A percentile compares a stretch with the other conserved stretches of the same genome.
Conservation (phyloP, 2,888 invertebrate genomes). For the Aplocera efformata region DNA sequence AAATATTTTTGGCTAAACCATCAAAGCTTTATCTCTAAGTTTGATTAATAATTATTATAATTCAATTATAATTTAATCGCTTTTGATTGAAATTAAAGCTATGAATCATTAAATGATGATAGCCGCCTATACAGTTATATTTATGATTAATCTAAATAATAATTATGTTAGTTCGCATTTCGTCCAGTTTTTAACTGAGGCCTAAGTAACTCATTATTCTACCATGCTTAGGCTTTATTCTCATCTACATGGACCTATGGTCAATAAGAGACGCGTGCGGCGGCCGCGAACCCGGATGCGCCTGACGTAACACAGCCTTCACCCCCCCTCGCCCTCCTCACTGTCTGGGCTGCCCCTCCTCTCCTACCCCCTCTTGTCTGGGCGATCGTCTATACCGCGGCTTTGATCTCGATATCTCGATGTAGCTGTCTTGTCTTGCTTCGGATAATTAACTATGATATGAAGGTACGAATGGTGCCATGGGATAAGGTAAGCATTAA, state of each 20-base stretch:
- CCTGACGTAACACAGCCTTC: slow-evolving; percentile 73
- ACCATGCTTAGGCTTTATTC: background rate
- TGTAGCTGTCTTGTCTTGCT: slow-evolving; percentile 30
- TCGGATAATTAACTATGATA: slow-evolving; percentile 26
- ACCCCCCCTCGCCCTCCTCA: slow-evolving; percentile 32
- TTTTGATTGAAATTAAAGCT: no score
- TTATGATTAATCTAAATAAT: no score
- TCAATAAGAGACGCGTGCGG: slow-evolving; percentile 58
- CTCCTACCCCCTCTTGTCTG: slow-evolving; percentile 56
- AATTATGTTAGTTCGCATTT: no score
- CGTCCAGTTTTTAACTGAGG: no score
- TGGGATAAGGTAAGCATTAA: slow-evolving; percentile 25
- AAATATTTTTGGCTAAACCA: no score
- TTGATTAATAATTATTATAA: no score
- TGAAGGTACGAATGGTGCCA: slow-evolving; percentile 17
- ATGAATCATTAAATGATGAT: no score
- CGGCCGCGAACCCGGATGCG: slow-evolving; percentile 78
- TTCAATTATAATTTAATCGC: no score
- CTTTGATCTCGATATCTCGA: slow-evolving; percentile 52
- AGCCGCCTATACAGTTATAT: no score
- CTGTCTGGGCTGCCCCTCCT: slow-evolving; percentile 22
- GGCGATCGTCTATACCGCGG: slow-evolving; percentile 60
- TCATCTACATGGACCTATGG: slow-evolving; percentile 19
- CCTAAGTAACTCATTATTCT: no score
- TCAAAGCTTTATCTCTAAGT: no score